Conservation (phyloP, 2,888 invertebrate genomes). For the Biston stratarius region DNA sequence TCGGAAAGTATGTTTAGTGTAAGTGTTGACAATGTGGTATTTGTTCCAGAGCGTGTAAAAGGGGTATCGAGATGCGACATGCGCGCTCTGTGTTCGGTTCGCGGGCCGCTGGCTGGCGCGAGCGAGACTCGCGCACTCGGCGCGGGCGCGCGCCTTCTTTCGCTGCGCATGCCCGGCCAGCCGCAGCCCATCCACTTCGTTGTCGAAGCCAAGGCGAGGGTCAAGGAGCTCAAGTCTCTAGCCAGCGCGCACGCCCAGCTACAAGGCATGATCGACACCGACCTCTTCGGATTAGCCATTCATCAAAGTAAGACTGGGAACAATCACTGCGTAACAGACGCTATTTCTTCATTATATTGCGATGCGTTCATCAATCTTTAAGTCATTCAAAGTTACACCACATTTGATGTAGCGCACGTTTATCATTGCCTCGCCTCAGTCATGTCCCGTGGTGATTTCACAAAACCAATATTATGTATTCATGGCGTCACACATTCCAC, state of each 20-base stretch:
- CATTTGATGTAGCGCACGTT: slow-evolving; percentile 39
- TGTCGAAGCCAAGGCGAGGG: slow-evolving; percentile 93
- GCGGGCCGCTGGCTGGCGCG: slow-evolving; percentile 90
- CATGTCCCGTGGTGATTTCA: slow-evolving; percentile 54
- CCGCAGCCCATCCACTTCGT: slow-evolving; percentile 82
- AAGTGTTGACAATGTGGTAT: slow-evolving; percentile 2
- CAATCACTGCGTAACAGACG: slow-evolving; percentile 2
- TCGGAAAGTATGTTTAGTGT: too few species aligned
- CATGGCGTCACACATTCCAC: slow-evolving; percentile 61
- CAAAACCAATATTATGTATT: slow-evolving; percentile 61
- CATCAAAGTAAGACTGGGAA: slow-evolving; percentile 89
- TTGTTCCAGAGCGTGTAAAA: slow-evolving; percentile 79
- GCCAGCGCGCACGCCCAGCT: slow-evolving; percentile 93
- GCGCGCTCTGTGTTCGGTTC: slow-evolving; percentile 93
- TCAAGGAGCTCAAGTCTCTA: slow-evolving; percentile 93
- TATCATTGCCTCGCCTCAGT: slow-evolving; percentile 50
- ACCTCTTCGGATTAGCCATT: slow-evolving; percentile 94
- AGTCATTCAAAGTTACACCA: slow-evolving; percentile 36
- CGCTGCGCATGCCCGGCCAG: slow-evolving; percentile 88
- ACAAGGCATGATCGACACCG: slow-evolving; percentile 93
- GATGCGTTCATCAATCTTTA: slow-evolving; percentile 14
- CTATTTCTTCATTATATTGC: slow-evolving; percentile 19
- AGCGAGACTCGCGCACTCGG: slow-evolving; percentile 89
- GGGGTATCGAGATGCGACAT: slow-evolving; percentile 88
- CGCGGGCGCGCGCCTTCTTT: slow-evolving; percentile 88